Evolutionary conservation across 2,113 vertebrate genomes (phyloP).

Genomic region (Apistogramma diplotaenia): DNA sequence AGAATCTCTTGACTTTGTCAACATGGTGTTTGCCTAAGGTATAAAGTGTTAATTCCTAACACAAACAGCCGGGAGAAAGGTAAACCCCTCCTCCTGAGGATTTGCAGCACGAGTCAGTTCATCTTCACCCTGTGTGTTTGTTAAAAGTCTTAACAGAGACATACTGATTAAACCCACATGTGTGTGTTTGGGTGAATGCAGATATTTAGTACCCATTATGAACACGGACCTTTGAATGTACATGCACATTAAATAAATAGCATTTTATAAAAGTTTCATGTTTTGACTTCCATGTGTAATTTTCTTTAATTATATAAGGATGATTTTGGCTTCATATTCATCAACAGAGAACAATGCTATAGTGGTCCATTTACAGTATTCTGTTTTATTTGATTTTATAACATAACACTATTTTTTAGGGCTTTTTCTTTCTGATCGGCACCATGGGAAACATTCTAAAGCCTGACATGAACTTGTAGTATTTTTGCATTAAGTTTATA

Average conservation of each 20-base stretch:
- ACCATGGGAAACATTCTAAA: neutral
- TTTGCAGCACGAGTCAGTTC: slow-evolving; percentile 67
- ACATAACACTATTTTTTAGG: neutral
- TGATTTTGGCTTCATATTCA: neutral
- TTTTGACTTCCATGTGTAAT: neutral
- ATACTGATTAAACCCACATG: neutral
- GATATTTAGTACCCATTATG: slow-evolving; percentile 26
- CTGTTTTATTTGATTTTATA: neutral
- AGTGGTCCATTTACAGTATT: neutral
- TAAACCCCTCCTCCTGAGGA: slow-evolving; percentile 76
- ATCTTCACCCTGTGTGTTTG: slow-evolving; percentile 54
- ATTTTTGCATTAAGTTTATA: no score
- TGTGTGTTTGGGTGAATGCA: slow-evolving; percentile 29
- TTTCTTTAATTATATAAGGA: neutral
- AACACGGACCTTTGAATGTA: slow-evolving; percentile 52
- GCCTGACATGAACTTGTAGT: no score
- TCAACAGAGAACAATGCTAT: neutral
- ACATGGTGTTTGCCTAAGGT: slow-evolving; percentile 89
- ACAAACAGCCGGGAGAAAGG: slow-evolving; percentile 83
- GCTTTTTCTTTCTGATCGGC: neutral
- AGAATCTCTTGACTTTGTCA: slow-evolving; percentile 89
- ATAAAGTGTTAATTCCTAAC: slow-evolving; percentile 84
- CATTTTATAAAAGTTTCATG: neutral
- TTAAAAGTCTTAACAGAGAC: slow-evolving; percentile 46
- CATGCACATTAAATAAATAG: slow-evolving; percentile 42